Base-by-base conservation (phyloP, 35 echinoderm and acorn worm genomes). In the Anneissia japonica region DNA sequence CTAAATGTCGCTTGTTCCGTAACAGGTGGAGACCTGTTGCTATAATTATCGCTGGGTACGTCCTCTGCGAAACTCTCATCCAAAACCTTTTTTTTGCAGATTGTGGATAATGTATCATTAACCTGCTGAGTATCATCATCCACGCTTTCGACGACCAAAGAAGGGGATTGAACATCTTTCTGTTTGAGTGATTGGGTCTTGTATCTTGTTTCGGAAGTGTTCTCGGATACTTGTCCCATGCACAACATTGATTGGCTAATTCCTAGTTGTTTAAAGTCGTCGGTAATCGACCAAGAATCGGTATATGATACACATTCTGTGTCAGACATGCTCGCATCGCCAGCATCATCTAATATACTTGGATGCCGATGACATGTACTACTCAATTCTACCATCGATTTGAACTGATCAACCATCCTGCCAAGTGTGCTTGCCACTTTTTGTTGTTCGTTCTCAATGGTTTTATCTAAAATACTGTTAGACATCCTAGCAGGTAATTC, bases 371-470 rank as follows among this genome's bases (percentile, higher is more conserved):
- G 41, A 30, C 91, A 76, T 16, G 73, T 87, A 9, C 89, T 55
- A 31, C 89, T 95, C 36, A 95, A 77, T 34, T 88, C 89, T 31
- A 95, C 82, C 84, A 95, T 90, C 11, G 89, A 94, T n/a, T 91
- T 73, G 33, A 94, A 94, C 46, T 94, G 93, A 39, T 94, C 93
- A 74, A 85, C 84, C 32, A 94, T 81, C 17, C 89, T 80, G 73
- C 74, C 82, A 30, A 94, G 85, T 31, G 83, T 86, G 12, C 80
- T 90, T 36, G 82, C 51, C 30, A 95, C 79, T 31, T 91, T 78
- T 29, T 86, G 32, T 9, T 74, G 56, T 12, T 84, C 37, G 39
- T 88, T 74, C 38, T 91, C 85, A 23, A 46, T 36, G 29, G 74
- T 38, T 28, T 39, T 74, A 26, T 75, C 82, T 14, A 46, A 36